A percentile compares a stretch with the other conserved stretches of the same genome.
These are phyloP conservation scores for Merluccius polli DNA, from an alignment of 2,797 vertebrate genomes.

Conservation along the genomic window DNA sequence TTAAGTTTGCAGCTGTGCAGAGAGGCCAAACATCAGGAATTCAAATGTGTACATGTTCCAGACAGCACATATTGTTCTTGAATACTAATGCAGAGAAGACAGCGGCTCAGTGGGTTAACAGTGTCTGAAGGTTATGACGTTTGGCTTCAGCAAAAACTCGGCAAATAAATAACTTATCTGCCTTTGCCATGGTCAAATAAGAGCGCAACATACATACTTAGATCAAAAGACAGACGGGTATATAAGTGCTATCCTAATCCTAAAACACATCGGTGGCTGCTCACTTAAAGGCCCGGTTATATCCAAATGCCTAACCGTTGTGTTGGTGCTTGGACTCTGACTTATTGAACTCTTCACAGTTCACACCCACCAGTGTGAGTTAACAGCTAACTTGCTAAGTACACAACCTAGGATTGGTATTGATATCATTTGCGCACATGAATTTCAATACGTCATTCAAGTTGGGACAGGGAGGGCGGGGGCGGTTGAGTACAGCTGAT, in stretches of 20 bases:
- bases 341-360: background rate
- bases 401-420: background rate
- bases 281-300: background rate
- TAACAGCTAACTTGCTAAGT: background rate
- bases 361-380: background rate
- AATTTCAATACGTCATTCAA: background rate
- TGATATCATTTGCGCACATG: background rate
- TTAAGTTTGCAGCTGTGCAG: background rate
- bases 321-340: background rate
- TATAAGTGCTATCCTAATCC: background rate
- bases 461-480: background rate
- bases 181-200: background rate
- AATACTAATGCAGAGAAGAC: too few species aligned
- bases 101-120: too few species aligned
- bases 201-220: background rate
- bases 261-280: background rate
- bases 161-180: too few species aligned
- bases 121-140: background rate
- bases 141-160: background rate
- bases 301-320: background rate
- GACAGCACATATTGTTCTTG: too few species aligned
- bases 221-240: background rate
- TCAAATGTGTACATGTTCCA: background rate
- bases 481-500: background rate
- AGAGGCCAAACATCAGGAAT: background rate